Evolutionary conservation across 2,888 invertebrate species (phyloP), one percentile per base, ranked within the genome.

Genomic region (Cecidostiba fungosa): DNA sequence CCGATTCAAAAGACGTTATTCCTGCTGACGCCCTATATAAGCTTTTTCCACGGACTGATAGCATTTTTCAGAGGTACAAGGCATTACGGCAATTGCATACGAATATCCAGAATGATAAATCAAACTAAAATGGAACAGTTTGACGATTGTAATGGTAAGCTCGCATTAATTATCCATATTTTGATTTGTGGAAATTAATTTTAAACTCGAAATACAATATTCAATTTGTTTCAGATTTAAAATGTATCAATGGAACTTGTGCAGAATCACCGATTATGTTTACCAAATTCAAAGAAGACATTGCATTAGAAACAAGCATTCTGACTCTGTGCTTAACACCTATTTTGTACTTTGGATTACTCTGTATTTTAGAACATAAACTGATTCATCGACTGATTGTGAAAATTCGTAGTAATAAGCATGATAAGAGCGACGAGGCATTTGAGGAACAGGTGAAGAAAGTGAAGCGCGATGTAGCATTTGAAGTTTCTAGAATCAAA

Each of bases 351-450:
- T 96, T 97, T 92, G 19, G 91, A 0, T 83, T 96, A 0, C 93
- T 90, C 50, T 87, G 97, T 87, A 84, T 95, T 2, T 92, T 96
- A 8, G 98, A 98, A 91, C 95, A 95, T 39, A 94, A 93, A 93
- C 92, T 96, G 85, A 89, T 90, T 3, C 92, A 93, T 86, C 90
- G 86, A 83, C 26, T 91, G 26, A 82, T 87, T 32, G 78, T 87
- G 14, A 82, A 29, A 14, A 80, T 87, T n/a, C 76, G 85, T 23
- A 77, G 82, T 6, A 74, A 80, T 10, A 85, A 83, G 10, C 16
- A 70, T 4, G 77, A 76, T 8, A 73, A 29, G 10, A 87, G 19
- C n/a, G 85, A 76, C 29, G 39, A 82, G 39, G 76, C 66, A 26
- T 88, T 89, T 76, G 90, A 90, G 72, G 89, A 89, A 74, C 82